Base-by-base conservation (phyloP, 2,888 invertebrate species). In the Stratiomys singularior region DNA sequence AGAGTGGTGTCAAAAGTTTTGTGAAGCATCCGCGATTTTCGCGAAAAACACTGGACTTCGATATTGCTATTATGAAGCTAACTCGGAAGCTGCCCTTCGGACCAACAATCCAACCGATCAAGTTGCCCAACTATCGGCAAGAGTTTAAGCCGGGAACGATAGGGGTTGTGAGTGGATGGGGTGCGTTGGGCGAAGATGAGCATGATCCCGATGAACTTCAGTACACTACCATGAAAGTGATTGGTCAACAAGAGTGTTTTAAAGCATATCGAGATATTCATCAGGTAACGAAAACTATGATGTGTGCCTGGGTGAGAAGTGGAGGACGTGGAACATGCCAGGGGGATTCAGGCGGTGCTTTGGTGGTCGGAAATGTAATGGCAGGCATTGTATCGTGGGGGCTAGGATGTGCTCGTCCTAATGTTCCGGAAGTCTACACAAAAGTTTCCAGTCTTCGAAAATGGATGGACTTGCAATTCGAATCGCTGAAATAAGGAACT, bases 341-440 rank as follows among this genome's bases (percentile, higher is more conserved):
- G 60, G 74, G 74, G 7, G 74, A 74, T 44, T 74, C 74, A 3
- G 74, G 74, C 37, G 52, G 74, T 58, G 74, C 74, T 11, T 58
- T 74, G 15, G 74, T 74, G 11, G 25, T 74, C 0, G 74, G 74
- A 0, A 60, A 74, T 15, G 74, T 74, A 7, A 47, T 74, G 37
- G 74, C 74, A 1, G 74, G 74, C n/a, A 74, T 74, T 23, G 74
- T 74, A 3, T 74, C 74, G 3, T 74, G 74, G 74, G 74, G 74
- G 21, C n/a, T 74, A 18, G 74, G 74, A 11, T 74, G 74, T 44
- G 74, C 74, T 1, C 30, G 74, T 13, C 74, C 58, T 9, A 37
- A 58, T 30, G 37, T 74, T 21, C 74, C 74, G 1, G 74, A 74
- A 2, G 58, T 74, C 5, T 74, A 74, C 21, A 74, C 74, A 11